Percentiles rank a stretch among this genome's conserved stretches.
Evolutionary conservation across 2,888 invertebrate species (phyloP).

Genomic region (Idaea straminata): DNA sequence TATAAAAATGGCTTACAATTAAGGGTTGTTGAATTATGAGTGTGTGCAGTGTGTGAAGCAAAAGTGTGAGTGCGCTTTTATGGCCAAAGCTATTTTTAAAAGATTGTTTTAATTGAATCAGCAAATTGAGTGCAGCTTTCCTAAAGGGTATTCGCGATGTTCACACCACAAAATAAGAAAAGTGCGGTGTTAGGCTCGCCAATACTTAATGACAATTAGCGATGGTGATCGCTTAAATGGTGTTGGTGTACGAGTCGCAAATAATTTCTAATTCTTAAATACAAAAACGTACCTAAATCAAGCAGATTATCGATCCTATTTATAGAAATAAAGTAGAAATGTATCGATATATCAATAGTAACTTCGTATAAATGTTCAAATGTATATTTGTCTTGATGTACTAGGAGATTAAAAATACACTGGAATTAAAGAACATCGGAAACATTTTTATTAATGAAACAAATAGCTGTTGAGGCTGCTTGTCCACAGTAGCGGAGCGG

Average conservation of each 20-base stretch:
- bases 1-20: conserved; percentile 25
- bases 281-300: not conserved
- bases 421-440: not conserved
- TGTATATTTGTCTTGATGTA: not conserved
- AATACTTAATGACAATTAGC: not conserved
- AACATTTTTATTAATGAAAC: too few species aligned
- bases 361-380: not conserved
- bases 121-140: not conserved
- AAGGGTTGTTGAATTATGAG: conserved; percentile 29
- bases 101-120: conserved; percentile 24
- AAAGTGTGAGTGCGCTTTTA: conserved; percentile 50
- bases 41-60: conserved; percentile 35
- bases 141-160: not conserved
- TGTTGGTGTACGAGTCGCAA: not conserved
- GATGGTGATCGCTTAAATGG: not conserved
- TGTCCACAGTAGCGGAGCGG: too few species aligned
- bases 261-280: not conserved
- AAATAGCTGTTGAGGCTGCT: too few species aligned
- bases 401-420: not conserved
- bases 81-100: conserved; percentile 45
- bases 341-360: not conserved
- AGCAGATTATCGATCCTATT: not conserved
- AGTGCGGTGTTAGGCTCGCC: not conserved
- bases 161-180: not conserved
- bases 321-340: not conserved